Evolutionary conservation across 2,113 vertebrate species (phyloP).

Genomic region (Passer montanus): DNA sequence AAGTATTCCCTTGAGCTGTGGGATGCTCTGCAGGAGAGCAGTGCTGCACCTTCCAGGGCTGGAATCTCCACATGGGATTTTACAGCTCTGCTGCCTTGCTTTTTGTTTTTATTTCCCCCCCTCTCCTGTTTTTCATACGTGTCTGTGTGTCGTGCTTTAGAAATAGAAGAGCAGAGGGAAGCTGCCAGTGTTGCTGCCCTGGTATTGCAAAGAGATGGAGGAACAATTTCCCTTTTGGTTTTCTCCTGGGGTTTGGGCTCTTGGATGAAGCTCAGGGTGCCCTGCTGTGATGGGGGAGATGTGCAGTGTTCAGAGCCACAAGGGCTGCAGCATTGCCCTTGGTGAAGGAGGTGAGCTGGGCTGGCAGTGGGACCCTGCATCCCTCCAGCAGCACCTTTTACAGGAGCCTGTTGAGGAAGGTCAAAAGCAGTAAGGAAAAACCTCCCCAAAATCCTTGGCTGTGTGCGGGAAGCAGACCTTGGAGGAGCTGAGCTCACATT

Average conservation of each 20-base stretch:
- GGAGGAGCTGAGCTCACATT: background rate
- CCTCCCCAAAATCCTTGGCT: background rate
- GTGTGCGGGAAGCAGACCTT: background rate
- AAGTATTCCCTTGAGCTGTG: background rate
- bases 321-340: background rate
- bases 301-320: background rate
- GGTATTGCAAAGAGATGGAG: background rate
- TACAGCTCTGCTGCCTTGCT: background rate
- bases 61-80: background rate
- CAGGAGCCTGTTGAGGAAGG: background rate
- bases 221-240: background rate
- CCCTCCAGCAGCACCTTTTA: background rate
- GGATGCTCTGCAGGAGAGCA: background rate
- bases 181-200: background rate
- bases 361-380: background rate
- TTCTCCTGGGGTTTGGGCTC: rapidly evolving
- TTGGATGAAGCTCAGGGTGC: rapidly evolving
- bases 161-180: background rate
- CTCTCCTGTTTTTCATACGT: background rate
- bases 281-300: background rate
- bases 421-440: background rate
- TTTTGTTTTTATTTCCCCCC: background rate
- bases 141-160: rapidly evolving
- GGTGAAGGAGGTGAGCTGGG: background rate
- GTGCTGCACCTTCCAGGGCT: background rate